These are phyloP conservation scores for Stichopus horrens DNA, from an alignment of 53 echinoderm and acorn worm genomes.

Conservation along the genomic window DNA sequence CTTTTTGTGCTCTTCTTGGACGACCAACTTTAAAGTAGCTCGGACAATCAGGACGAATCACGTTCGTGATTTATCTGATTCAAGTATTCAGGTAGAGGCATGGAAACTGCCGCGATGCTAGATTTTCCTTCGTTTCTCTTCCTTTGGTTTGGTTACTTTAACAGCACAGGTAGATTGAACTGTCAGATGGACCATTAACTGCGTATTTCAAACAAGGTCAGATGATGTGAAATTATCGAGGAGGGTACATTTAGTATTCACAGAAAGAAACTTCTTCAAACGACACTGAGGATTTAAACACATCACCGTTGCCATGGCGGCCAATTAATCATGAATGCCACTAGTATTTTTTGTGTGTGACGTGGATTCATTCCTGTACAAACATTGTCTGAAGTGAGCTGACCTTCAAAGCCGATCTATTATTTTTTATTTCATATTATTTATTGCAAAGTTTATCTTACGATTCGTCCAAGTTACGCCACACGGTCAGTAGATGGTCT, in stretches of 20 bases:
- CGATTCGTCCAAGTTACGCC: too few species aligned
- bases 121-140: too few species aligned
- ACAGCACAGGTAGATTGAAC: neutral
- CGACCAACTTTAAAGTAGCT: too few species aligned
- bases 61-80: too few species aligned
- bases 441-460: too few species aligned
- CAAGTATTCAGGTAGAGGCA: too few species aligned
- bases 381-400: neutral
- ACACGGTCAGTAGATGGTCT: too few species aligned
- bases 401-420: neutral
- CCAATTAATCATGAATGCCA: neutral
- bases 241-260: conserved; percentile 24
- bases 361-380: neutral
- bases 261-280: neutral
- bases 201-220: conserved; percentile 31
- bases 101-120: too few species aligned
- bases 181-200: conserved; percentile 28
- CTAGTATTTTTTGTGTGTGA: neutral
- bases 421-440: too few species aligned
- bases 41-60: too few species aligned
- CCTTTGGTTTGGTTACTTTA: too few species aligned
- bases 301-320: neutral
- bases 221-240: neutral
- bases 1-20: too few species aligned
- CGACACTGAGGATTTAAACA: neutral